Evolutionary conservation across 2,888 invertebrate genomes (phyloP).

Genomic region (Caenorhabditis sp.): DNA sequence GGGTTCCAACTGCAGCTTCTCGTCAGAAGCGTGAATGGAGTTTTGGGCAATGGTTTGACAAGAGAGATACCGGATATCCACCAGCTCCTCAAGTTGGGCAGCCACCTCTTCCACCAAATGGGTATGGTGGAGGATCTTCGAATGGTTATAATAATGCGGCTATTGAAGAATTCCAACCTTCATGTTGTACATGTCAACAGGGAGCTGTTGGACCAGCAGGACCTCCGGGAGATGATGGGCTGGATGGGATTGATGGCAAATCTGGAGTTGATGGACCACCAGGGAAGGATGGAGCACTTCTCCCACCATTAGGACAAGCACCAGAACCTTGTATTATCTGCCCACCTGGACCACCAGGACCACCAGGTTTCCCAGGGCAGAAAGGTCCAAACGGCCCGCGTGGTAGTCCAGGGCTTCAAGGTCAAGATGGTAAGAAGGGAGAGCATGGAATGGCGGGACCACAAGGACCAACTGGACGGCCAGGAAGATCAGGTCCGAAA

Average conservation of each 20-base stretch:
- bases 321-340: conserved; percentile 70
- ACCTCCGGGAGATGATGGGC: conserved; percentile 52
- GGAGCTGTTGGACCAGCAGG: conserved; percentile 52
- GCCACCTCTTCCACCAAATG: conserved; percentile 24
- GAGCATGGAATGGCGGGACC: conserved; percentile 66
- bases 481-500: conserved; percentile 52
- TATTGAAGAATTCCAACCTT: conserved; percentile 41
- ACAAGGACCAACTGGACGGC: conserved; percentile 59
- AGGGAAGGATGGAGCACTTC: conserved; percentile 45
- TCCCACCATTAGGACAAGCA: conserved; percentile 41
- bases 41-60: conserved; percentile 51
- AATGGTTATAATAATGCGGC: conserved; percentile 42
- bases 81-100: conserved; percentile 16
- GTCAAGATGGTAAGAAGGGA: conserved; percentile 65
- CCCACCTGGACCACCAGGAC: conserved; percentile 64
- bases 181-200: conserved; percentile 51
- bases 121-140: conserved; percentile 15
- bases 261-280: conserved; percentile 47
- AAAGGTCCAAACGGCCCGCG: conserved; percentile 64
- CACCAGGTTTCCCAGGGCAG: conserved; percentile 62
- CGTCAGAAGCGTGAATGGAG: conserved; percentile 47
- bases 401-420: conserved; percentile 59
- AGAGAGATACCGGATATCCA: conserved; percentile 8
- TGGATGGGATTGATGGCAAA: conserved; percentile 53
- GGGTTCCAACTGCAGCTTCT: conserved; percentile 20